Conservation (phyloP, 2,888 invertebrate genomes). For the Agrochola litura region DNA sequence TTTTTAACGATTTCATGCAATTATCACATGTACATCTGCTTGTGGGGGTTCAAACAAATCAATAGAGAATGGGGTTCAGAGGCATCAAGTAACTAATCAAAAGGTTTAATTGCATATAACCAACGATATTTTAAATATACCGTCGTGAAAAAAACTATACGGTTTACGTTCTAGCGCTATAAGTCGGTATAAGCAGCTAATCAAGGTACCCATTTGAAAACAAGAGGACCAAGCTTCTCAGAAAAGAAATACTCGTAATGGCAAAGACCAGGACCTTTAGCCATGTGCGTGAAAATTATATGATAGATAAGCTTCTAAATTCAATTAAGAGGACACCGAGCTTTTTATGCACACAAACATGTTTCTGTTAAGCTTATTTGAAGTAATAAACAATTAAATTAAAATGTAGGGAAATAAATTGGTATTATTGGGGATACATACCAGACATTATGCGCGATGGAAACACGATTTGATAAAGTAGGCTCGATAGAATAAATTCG, state of each 20-base stretch:
- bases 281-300: too few relatives aligned
- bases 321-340: too few relatives aligned
- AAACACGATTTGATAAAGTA: too few relatives aligned
- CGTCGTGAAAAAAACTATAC: not conserved
- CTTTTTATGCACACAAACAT: too few relatives aligned
- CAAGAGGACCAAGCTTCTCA: not conserved
- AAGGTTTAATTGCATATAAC: constrained; percentile 6
- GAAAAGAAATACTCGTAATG: not conserved
- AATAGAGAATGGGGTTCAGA: constrained; percentile 10
- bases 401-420: too few relatives aligned
- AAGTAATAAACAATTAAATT: too few relatives aligned
- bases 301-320: too few relatives aligned
- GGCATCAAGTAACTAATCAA: constrained; percentile 9
- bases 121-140: not conserved
- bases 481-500: too few relatives aligned
- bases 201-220: not conserved
- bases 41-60: constrained; percentile 39
- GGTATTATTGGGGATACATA: too few relatives aligned
- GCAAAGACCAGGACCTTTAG: not conserved
- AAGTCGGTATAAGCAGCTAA: not conserved
- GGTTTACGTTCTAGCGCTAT: not conserved
- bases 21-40: constrained; percentile 61
- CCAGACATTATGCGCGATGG: too few relatives aligned
- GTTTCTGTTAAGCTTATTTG: too few relatives aligned
- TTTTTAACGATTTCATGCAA: constrained; percentile 66